These are phyloP conservation scores for Euplexia lucipara DNA, from an alignment of 2,888 invertebrate species.

Conservation along the genomic window DNA sequence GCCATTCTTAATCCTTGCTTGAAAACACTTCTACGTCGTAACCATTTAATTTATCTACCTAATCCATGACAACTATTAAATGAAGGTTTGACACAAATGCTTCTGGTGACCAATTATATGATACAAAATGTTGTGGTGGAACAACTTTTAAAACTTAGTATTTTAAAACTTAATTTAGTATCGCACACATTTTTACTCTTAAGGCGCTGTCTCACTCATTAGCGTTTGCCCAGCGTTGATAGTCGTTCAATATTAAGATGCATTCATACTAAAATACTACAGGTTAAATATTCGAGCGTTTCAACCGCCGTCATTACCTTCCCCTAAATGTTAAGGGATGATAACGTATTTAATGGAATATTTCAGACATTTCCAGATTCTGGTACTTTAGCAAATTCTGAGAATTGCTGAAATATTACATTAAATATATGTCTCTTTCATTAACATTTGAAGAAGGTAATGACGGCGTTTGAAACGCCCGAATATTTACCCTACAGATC, in stretches of 20 bases:
- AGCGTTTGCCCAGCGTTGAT: constrained; percentile 20
- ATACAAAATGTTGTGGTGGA: constrained; percentile 52
- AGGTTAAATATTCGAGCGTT: too few relatives aligned
- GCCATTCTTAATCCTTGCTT: constrained; percentile 36
- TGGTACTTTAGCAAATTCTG: too few relatives aligned
- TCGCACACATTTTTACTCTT: background rate
- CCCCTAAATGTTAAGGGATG: too few relatives aligned
- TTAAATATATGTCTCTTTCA: too few relatives aligned
- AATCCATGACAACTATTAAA: constrained; percentile 49
- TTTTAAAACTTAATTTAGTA: constrained; percentile 2
- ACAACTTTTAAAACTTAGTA: background rate
- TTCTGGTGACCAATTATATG: constrained; percentile 33
- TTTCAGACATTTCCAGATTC: too few relatives aligned
- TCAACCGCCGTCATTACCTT: too few relatives aligned
- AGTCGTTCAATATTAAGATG: background rate
- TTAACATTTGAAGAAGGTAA: too few relatives aligned
- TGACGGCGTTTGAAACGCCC: too few relatives aligned
- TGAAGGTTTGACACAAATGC: constrained; percentile 48
- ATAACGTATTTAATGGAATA: too few relatives aligned
- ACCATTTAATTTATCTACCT: constrained; percentile 54
- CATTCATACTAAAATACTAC: background rate
- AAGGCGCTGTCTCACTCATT: constrained; percentile 10
- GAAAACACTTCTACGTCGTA: constrained; percentile 42
- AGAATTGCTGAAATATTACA: too few relatives aligned
- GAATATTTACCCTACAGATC: too few relatives aligned